Conservation (phyloP, 2,797 vertebrate species). For the Eupleurogrammus muticus region DNA sequence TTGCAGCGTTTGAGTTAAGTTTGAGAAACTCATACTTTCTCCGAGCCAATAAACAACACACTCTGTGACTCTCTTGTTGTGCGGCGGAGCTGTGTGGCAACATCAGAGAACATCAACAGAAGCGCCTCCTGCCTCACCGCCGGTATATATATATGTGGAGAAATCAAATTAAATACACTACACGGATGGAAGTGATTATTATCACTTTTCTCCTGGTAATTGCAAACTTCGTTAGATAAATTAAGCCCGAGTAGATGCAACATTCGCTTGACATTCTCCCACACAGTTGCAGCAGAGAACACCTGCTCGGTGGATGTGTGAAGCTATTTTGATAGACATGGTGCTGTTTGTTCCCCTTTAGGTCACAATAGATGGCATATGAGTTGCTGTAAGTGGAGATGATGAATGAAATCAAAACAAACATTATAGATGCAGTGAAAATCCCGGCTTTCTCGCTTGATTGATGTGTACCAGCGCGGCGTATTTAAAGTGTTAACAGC, state of each 20-base stretch:
- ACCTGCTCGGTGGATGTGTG: slow-evolving; percentile 40
- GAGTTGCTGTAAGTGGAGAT: slow-evolving; percentile 33
- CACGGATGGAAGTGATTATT: slow-evolving; percentile 2
- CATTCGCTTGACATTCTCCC: slow-evolving; percentile 31
- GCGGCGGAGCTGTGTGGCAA: neutral
- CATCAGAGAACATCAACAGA: slow-evolving; percentile 4
- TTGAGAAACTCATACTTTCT: neutral
- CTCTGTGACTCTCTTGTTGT: neutral
- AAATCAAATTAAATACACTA: slow-evolving; percentile 18
- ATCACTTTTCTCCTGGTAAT: slow-evolving; percentile 9
- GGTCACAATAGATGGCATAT: slow-evolving; percentile 34
- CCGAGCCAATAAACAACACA: neutral
- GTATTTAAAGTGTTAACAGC: slow-evolving; percentile 62
- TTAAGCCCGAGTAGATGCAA: slow-evolving; percentile 33
- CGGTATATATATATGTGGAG: slow-evolving; percentile 6
- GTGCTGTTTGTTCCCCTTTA: slow-evolving; percentile 21
- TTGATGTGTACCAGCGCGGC: slow-evolving; percentile 59
- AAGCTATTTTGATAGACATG: slow-evolving; percentile 40
- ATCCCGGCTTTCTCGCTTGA: slow-evolving; percentile 39
- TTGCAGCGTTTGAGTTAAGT: neutral
- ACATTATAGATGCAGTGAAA: slow-evolving; percentile 47
- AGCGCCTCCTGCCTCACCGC: neutral
- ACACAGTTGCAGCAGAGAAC: slow-evolving; percentile 21
- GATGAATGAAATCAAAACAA: slow-evolving; percentile 49
- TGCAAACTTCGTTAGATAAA: slow-evolving; percentile 27